Percentiles rank a stretch among this genome's conserved stretches.
Evolutionary conservation across 2,113 vertebrate species (phyloP).

Genomic region (Nycticorax nycticorax): DNA sequence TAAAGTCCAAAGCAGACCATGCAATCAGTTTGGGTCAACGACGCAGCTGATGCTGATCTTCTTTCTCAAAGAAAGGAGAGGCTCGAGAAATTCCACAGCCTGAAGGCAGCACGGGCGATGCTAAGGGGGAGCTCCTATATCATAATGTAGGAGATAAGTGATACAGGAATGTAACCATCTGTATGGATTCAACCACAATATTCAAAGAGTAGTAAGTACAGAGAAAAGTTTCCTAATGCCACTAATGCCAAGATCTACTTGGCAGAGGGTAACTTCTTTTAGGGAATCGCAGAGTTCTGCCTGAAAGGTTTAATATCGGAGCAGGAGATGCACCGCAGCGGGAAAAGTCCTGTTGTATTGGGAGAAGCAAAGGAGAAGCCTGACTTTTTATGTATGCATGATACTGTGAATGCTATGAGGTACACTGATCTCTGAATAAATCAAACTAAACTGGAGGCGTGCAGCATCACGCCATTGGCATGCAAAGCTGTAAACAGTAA

Average conservation of each 20-base stretch:
- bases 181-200: neutral
- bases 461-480: neutral
- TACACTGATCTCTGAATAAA: neutral
- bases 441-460: neutral
- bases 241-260: neutral
- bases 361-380: neutral
- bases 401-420: neutral
- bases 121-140: neutral
- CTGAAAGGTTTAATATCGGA: neutral
- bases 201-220: neutral
- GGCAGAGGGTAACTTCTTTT: neutral
- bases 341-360: neutral
- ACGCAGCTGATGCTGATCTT: neutral
- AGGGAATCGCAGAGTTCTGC: neutral
- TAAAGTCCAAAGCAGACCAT: neutral
- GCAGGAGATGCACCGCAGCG: neutral
- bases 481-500: neutral
- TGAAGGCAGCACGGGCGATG: neutral
- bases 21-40: neutral
- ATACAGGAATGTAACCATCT: neutral
- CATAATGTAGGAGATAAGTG: neutral
- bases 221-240: neutral
- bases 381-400: neutral
- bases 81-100: neutral
- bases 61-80: neutral